Percentiles rank a stretch among this genome's conserved stretches.
Conservation (phyloP, 2,797 vertebrate genomes). For the Hydrophis major region DNA sequence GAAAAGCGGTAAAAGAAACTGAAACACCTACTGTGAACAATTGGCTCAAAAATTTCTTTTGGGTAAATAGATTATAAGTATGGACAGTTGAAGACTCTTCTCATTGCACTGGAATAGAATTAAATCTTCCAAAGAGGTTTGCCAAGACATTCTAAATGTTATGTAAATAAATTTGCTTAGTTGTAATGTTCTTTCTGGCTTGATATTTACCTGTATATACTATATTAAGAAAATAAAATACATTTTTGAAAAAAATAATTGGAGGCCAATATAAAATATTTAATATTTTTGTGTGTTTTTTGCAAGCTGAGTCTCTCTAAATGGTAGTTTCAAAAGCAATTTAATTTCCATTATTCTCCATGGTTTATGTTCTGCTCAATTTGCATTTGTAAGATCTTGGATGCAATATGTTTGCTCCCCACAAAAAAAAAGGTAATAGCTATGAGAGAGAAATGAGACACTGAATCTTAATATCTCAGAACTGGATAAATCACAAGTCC, state of each 20-base stretch:
- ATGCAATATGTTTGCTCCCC: background rate
- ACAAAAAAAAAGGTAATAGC: background rate
- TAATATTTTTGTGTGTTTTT: background rate
- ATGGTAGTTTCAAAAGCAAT: background rate
- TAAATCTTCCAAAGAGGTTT: background rate
- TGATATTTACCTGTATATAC: background rate
- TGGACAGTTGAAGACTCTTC: background rate
- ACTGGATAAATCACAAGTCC: background rate
- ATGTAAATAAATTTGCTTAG: background rate
- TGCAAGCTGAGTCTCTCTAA: background rate
- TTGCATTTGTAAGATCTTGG: background rate
- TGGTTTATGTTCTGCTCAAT: background rate
- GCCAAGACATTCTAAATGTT: background rate
- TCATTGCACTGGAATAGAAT: background rate
- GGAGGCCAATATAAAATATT: background rate
- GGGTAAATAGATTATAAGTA: background rate
- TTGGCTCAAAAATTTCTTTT: background rate
- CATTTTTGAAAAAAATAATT: background rate
- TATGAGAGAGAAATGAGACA: background rate
- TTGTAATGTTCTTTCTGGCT: slow-evolving; percentile 9
- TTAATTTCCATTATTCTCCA: background rate
- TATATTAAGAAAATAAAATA: slow-evolving; percentile 20
- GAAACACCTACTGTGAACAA: background rate
- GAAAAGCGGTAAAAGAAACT: background rate
- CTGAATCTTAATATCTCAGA: background rate